phyloP scores from a whole-genome alignment of 2,888 invertebrate genomes.

The Antheraea yamamai region DNA sequence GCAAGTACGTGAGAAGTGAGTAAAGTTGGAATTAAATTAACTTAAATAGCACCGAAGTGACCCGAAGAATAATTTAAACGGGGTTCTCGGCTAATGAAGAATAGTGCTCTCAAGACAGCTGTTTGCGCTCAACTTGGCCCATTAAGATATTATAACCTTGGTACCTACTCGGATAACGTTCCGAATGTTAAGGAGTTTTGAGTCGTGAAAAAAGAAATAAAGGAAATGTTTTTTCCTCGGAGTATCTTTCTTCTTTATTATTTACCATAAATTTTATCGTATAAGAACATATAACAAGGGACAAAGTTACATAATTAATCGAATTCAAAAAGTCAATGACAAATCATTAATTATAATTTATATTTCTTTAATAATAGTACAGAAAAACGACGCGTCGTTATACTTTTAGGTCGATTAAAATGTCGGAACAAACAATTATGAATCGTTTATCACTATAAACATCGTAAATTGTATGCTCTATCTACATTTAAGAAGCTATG shows the following conservation, averaged over 20 bases:
- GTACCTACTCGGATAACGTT: conserved; percentile 45
- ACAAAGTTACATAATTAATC: background rate
- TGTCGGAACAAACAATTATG: conserved; percentile 31
- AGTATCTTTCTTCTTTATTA: conserved; percentile 18
- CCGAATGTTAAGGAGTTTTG: conserved; percentile 42
- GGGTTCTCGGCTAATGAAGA: conserved; percentile 75
- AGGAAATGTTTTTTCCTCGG: conserved; percentile 14
- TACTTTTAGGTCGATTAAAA: conserved; percentile 22
- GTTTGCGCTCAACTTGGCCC: conserved; percentile 72
- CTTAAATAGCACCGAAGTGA: conserved; percentile 77
- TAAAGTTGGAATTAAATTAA: conserved; percentile 76
- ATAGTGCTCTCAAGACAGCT: conserved; percentile 71
- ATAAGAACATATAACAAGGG: background rate
- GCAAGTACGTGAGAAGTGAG: conserved; percentile 63
- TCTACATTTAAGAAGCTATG: conserved; percentile 53
- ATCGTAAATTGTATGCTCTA: conserved; percentile 67
- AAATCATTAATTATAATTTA: background rate
- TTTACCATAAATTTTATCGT: background rate
- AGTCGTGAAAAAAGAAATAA: conserved; percentile 30
- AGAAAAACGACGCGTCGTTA: background rate
- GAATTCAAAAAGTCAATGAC: background rate
- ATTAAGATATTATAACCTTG: conserved; percentile 77
- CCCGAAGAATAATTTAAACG: conserved; percentile 77
- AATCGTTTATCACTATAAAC: conserved; percentile 56
- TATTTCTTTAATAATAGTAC: background rate